phyloP scores from a whole-genome alignment of 2,888 invertebrate genomes.

The Andricus curvator region DNA sequence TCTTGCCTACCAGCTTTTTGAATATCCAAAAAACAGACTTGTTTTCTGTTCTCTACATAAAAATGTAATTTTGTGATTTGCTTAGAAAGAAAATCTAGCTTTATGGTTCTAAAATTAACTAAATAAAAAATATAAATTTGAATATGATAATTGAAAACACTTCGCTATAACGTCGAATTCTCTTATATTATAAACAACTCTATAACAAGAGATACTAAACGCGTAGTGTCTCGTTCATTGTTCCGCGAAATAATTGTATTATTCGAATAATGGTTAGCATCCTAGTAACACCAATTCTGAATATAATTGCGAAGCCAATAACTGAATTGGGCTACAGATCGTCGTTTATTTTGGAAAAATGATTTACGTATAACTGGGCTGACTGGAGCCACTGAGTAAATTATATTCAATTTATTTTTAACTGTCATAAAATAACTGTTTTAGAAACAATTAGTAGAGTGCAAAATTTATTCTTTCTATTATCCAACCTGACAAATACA shows the following conservation, averaged over 20 bases:
- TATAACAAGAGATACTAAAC: background rate
- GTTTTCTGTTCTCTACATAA: no score
- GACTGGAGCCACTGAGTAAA: background rate
- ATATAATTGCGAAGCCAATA: background rate
- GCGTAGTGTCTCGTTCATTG: background rate
- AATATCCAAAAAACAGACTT: no score
- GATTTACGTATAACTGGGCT: background rate
- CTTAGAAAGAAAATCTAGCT: no score
- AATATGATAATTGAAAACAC: background rate
- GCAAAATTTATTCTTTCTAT: background rate
- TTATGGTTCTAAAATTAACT: no score
- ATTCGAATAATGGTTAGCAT: background rate
- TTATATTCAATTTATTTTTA: background rate
- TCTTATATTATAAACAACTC: background rate
- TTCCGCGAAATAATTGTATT: constrained; percentile 1
- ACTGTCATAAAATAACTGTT: background rate
- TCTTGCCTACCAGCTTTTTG: no score
- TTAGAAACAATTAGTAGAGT: background rate
- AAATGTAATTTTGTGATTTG: no score
- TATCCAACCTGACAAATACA: no score
- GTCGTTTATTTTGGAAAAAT: background rate
- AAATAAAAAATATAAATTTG: no score
- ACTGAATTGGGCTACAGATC: background rate
- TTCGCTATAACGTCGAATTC: background rate
- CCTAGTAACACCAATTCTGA: background rate